Conservation (phyloP, 1,140 invertebrate species). For the Eubasilissa regina region DNA sequence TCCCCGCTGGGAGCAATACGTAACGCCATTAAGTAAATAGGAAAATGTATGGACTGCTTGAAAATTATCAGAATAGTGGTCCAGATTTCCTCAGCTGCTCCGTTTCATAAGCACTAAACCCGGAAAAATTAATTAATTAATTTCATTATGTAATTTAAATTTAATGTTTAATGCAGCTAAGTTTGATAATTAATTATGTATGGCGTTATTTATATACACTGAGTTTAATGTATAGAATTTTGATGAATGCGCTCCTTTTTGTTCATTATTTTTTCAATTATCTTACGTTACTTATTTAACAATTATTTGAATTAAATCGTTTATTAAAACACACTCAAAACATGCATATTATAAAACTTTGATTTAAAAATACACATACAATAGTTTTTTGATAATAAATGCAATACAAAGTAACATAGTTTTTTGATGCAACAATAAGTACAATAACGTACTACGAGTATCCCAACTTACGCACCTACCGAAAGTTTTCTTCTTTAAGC, state of each 20-base stretch:
- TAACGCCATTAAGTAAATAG: conserved; percentile 60
- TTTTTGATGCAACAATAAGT: too few species aligned
- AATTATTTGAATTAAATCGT: too few species aligned
- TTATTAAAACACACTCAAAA: neutral
- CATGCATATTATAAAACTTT: neutral
- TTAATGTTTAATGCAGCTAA: too few species aligned
- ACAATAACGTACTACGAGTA: too few species aligned
- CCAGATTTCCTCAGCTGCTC: conserved; percentile 28
- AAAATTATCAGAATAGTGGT: conserved; percentile 36
- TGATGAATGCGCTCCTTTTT: neutral
- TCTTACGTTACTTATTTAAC: too few species aligned
- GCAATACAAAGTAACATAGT: too few species aligned
- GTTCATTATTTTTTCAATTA: neutral
- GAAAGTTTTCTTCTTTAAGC: conserved; percentile 27
- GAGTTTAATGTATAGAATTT: too few species aligned
- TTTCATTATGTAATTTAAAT: too few species aligned
- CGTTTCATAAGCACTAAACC: neutral
- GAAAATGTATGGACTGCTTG: conserved; percentile 52
- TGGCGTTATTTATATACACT: too few species aligned
- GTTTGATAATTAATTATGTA: too few species aligned
- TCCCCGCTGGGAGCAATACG: conserved; percentile 58
- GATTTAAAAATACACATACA: neutral
- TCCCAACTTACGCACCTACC: conserved; percentile 24
- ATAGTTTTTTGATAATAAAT: conserved; percentile 23
- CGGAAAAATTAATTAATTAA: neutral